Percentiles rank a stretch among this genome's conserved stretches.
phyloP scores from a whole-genome alignment of 2,113 vertebrate genomes.

The Trichomycterus rosablanca region DNA sequence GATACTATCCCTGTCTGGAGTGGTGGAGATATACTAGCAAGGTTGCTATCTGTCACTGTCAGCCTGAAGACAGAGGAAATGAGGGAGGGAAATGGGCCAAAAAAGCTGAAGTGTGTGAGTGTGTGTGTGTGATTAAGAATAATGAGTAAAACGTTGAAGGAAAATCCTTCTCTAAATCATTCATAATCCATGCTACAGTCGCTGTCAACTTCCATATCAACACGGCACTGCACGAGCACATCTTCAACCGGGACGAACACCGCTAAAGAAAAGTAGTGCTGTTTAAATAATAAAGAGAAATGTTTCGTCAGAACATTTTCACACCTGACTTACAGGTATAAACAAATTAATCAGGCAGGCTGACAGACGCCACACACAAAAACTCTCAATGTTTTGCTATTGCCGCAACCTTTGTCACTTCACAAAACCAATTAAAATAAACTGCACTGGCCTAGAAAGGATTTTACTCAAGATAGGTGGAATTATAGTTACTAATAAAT shows the following conservation, averaged over 20 bases:
- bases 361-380: too few relatives aligned
- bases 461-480: background rate
- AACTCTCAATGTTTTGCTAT: background rate
- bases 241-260: background rate
- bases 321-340: too few relatives aligned
- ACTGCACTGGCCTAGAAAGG: background rate
- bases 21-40: slow-evolving; percentile 60
- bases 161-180: slow-evolving; percentile 67
- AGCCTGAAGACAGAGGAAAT: slow-evolving; percentile 72
- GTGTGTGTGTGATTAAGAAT: slow-evolving; percentile 79
- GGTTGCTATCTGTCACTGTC: slow-evolving; percentile 75
- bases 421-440: background rate
- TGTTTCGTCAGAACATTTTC: too few relatives aligned
- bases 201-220: slow-evolving; percentile 58
- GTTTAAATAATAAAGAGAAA: slow-evolving; percentile 20
- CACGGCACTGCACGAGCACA: slow-evolving; percentile 47
- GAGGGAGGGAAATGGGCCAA: slow-evolving; percentile 65
- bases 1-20: slow-evolving; percentile 72
- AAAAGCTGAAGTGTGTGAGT: slow-evolving; percentile 75
- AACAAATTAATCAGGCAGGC: background rate
- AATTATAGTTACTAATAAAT: slow-evolving; percentile 14
- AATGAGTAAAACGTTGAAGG: slow-evolving; percentile 76
- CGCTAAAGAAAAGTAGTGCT: slow-evolving; percentile 12
- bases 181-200: slow-evolving; percentile 62
- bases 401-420: background rate